Base-by-base conservation (phyloP, 2,888 invertebrate species). In the Kryphioiulus occultus region DNA sequence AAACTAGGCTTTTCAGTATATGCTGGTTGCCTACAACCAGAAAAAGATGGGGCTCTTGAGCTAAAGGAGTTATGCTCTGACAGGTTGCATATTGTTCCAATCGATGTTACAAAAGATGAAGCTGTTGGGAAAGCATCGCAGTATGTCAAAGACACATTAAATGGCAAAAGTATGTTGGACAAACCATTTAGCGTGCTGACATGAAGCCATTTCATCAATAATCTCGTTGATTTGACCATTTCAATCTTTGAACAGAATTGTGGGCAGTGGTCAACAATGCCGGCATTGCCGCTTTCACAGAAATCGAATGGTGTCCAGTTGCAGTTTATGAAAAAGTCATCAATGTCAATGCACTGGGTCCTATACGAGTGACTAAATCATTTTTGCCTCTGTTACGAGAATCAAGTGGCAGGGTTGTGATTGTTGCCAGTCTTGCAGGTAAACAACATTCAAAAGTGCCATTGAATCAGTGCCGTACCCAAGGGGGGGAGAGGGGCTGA, bases 221-320 rank as follows among this genome's bases (percentile, higher is more conserved):
- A 68, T 35, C 42, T n/a, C 85, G 35, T 85, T 7, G 22, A 85
- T 17, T 9, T 26, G 44, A 2, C 86, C 1, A 26, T 47, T 47
- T 87, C 19, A 30, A n/a, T 87, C 83, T 32, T 87, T 35, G 0
- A 86, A 87, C 82, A 87, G 88, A 86, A 47, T 39, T 87, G 32
- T 87, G 88, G 88, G 93, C 92, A 3, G 89, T 93, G n/a, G 92
- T 93, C 5, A 93, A 93, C 91, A 93, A 93, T 90, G 93, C 93
- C 3, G 93, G 93, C 0, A 91, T 93, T 10, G 92, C 92, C 78
- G 90, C 91, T 88, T 91, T 91, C 85, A 92, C 92, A 0, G 93
- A 92, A 87, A 91, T 93, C 78, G 93, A 93, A 88, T 92, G 93
- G 91, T 91, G 92, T 84, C 91, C 92, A 4, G 90, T 93, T 89